These are phyloP conservation scores for Pseudococcus jackbeardsleyi DNA, from an alignment of 2,888 invertebrate genomes.

Conservation along the genomic window DNA sequence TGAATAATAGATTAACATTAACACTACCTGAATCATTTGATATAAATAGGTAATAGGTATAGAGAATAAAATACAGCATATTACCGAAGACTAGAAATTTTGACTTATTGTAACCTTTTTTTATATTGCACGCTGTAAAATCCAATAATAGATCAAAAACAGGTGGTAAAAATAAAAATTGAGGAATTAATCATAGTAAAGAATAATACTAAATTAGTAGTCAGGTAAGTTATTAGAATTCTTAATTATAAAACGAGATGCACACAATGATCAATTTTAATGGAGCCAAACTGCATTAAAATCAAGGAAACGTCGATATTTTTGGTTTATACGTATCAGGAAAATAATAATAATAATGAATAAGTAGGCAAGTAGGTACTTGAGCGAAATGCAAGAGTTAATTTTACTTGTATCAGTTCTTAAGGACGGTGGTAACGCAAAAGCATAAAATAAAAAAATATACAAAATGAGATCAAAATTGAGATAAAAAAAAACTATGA, in stretches of 20 bases:
- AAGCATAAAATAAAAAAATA: neutral
- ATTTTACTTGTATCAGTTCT: neutral
- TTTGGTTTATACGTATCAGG: neutral
- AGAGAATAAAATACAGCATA: too few species aligned
- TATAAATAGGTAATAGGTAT: too few species aligned
- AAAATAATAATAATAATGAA: too few species aligned
- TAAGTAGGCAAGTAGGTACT: too few species aligned
- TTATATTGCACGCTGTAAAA: too few species aligned
- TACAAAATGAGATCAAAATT: slow-evolving; percentile 44
- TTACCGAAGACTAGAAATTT: too few species aligned
- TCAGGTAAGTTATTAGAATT: neutral
- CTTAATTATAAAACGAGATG: neutral
- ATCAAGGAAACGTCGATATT: neutral
- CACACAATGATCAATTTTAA: neutral
- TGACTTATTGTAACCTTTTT: too few species aligned
- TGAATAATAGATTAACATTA: too few species aligned
- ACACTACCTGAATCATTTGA: too few species aligned
- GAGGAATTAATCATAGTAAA: neutral
- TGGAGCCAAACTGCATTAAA: neutral
- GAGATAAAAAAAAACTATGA: neutral
- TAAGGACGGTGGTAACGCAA: neutral
- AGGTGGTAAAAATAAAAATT: too few species aligned
- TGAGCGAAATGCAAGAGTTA: neutral
- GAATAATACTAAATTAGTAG: neutral
- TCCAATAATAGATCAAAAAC: too few species aligned